These are phyloP conservation scores for Saguinus midas DNA, from an alignment of 2,113 vertebrate species.

Conservation along the genomic window DNA sequence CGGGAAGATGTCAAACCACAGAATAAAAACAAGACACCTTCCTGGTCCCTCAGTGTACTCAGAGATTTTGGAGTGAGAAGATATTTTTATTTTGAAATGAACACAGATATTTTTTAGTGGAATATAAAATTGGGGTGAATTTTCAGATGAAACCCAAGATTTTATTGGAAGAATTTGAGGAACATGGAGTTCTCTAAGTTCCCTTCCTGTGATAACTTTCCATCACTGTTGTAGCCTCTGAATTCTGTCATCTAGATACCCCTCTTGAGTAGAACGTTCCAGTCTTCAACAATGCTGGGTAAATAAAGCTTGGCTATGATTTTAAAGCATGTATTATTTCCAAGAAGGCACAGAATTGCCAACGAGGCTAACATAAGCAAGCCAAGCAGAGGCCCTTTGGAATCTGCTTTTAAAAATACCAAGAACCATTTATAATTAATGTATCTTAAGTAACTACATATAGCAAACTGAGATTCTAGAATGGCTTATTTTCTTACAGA, in stretches of 20 bases:
- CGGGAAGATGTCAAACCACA: not conserved
- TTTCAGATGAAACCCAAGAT: conserved; percentile 35
- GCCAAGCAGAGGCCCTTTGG: not conserved
- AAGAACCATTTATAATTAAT: conserved; percentile 23
- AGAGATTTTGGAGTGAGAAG: not conserved
- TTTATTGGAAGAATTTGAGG: conserved; percentile 32
- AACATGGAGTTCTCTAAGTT: not conserved
- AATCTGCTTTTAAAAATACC: conserved; percentile 12
- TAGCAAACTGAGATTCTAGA: conserved; percentile 36
- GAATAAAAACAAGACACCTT: not conserved
- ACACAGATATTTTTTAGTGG: not conserved
- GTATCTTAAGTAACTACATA: conserved; percentile 3
- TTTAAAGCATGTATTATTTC: conserved; percentile 5
- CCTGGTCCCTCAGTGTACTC: not conserved
- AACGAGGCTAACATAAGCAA: not conserved
- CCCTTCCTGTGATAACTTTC: not conserved
- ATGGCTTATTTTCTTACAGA: not conserved
- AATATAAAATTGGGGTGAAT: conserved; percentile 19
- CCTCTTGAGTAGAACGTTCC: not conserved
- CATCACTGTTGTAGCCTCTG: not conserved
- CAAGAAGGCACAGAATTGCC: not conserved
- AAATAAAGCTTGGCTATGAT: not conserved
- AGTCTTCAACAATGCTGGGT: not conserved
- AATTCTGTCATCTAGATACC: not conserved
- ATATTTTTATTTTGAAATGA: not conserved